Conservation (phyloP, 2,888 invertebrate species). For the Mesorhabditis belari region DNA sequence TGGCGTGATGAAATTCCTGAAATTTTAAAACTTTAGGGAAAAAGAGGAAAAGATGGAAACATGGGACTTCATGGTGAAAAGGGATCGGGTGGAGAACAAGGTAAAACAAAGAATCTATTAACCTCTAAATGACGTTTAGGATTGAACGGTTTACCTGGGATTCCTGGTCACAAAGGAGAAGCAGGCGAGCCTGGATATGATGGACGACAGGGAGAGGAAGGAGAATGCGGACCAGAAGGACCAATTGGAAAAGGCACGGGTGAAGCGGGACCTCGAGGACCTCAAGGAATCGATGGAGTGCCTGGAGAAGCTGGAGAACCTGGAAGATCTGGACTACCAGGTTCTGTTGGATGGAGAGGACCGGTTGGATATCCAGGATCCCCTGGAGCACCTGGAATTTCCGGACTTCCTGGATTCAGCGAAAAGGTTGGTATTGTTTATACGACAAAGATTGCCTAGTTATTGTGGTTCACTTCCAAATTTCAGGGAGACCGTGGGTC, state of each 20-base stretch:
- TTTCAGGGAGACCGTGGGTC: slow-evolving; percentile 37
- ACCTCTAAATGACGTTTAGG: slow-evolving; percentile 17
- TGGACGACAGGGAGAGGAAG: slow-evolving; percentile 38
- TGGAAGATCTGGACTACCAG: slow-evolving; percentile 21
- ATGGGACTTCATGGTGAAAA: slow-evolving; percentile 39
- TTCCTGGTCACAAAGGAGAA: slow-evolving; percentile 35
- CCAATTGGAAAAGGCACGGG: slow-evolving; percentile 45
- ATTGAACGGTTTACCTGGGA: slow-evolving; percentile 38
- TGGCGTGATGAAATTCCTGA: neutral
- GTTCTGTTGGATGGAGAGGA: slow-evolving; percentile 34
- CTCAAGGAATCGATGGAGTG: slow-evolving; percentile 31
- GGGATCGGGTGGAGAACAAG: slow-evolving; percentile 27
- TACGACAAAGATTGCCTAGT: no score
- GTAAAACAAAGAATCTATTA: neutral
- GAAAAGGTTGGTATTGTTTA: slow-evolving; percentile 3
- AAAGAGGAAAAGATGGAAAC: slow-evolving; percentile 43
- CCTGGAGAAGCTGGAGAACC: slow-evolving; percentile 24
- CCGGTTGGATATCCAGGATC: slow-evolving; percentile 47
- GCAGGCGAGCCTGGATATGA: slow-evolving; percentile 45
- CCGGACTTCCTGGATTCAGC: slow-evolving; percentile 37
- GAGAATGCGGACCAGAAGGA: slow-evolving; percentile 37
- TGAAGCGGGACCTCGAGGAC: slow-evolving; percentile 36
- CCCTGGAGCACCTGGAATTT: slow-evolving; percentile 49
- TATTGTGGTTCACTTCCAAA: no score
- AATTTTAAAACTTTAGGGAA: slow-evolving; percentile 25